phyloP scores from a whole-genome alignment of 2,797 vertebrate species.

The Tiaroga cobitis region DNA sequence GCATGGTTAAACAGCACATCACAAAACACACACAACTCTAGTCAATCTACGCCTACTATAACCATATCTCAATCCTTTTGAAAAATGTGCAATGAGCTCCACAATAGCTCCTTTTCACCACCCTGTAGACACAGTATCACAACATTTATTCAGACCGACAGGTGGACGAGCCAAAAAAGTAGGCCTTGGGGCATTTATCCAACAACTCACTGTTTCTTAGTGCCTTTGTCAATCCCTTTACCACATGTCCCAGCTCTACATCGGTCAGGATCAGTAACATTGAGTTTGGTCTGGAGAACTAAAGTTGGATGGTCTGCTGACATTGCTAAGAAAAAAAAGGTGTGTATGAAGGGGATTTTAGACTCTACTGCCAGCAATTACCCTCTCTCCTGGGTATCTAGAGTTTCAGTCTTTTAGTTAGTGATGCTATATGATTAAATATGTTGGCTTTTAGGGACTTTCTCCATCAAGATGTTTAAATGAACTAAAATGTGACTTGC shows the following conservation, averaged over 20 bases:
- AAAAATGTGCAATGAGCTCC: neutral
- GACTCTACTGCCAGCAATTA: constrained; percentile 14
- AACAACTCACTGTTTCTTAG: constrained; percentile 83
- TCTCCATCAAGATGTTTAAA: neutral
- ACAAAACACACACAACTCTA: neutral
- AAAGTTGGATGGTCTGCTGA: neutral
- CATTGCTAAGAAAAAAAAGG: neutral
- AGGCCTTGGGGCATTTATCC: constrained; percentile 84
- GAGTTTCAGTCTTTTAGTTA: constrained; percentile 24
- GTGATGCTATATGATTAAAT: constrained; percentile 20
- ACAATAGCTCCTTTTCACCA: neutral
- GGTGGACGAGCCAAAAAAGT: constrained; percentile 82
- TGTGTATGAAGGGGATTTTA: neutral
- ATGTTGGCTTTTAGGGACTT: neutral
- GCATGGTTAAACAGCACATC: neutral
- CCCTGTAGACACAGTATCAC: constrained; percentile 43
- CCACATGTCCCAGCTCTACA: neutral
- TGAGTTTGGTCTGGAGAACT: neutral
- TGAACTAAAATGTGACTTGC: neutral
- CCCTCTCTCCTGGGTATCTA: constrained; percentile 18
- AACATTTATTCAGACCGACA: constrained; percentile 81
- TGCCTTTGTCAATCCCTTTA: constrained; percentile 84
- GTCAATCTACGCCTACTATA: neutral
- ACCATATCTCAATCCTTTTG: neutral
- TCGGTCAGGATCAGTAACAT: neutral